phyloP scores from a whole-genome alignment of 1,140 invertebrate genomes.

The Drosophila sp. region DNA sequence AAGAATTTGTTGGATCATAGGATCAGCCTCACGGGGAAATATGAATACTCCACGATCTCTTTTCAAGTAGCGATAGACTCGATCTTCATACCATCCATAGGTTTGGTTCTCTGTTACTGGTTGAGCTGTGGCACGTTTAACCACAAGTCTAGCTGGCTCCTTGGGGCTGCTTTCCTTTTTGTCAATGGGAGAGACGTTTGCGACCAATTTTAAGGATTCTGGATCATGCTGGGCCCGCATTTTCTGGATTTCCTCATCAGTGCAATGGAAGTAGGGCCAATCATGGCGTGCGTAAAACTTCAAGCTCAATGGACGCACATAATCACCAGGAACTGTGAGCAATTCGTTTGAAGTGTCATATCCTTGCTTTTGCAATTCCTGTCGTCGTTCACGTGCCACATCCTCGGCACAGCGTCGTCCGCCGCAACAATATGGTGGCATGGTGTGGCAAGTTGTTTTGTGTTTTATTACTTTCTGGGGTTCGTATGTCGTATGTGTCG shows the following conservation, averaged over 20 bases:
- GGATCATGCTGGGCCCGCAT: conserved; percentile 53
- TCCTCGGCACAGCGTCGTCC: conserved; percentile 55
- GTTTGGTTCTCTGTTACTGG: conserved; percentile 61
- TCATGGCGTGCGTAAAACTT: conserved; percentile 70
- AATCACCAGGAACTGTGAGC: conserved; percentile 33
- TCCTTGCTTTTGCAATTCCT: neutral
- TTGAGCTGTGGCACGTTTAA: conserved; percentile 50
- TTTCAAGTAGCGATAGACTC: conserved; percentile 51
- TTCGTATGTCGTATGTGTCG: neutral
- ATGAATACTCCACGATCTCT: conserved; percentile 55
- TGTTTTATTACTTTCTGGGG: neutral
- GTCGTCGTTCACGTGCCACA: neutral
- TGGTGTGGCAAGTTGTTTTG: neutral
- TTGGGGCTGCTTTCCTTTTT: neutral
- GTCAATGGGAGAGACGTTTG: too few relatives aligned
- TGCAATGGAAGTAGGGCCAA: conserved; percentile 62
- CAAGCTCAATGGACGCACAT: conserved; percentile 46
- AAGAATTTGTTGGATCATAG: conserved; percentile 52
- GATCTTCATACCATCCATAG: conserved; percentile 69
- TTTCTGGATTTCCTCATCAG: conserved; percentile 25
- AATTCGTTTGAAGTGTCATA: neutral
- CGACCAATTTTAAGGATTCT: conserved; percentile 29
- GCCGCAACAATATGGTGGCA: conserved; percentile 68
- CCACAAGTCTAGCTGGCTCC: conserved; percentile 26
- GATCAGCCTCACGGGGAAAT: conserved; percentile 67